Evolutionary conservation across 2,888 invertebrate species (phyloP), one percentile per base, ranked within the genome.

Genomic region (Lasioglossum oenotherae): DNA sequence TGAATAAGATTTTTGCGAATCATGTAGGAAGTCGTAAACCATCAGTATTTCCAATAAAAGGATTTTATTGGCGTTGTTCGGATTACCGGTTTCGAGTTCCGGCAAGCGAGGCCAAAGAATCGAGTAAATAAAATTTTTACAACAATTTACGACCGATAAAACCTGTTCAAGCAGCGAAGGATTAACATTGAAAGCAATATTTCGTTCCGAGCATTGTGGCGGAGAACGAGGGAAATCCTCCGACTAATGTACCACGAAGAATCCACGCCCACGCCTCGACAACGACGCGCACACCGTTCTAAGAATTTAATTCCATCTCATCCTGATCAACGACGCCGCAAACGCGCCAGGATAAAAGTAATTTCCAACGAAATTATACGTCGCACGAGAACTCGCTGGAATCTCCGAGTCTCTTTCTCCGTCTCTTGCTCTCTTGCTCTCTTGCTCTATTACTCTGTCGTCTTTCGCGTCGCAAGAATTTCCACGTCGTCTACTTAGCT

Each of bases 281-380:
- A 74, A 67, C 64, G 64, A 72, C 35, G 35, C 35, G n/a, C 38
- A 23, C 69, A 31, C 64, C 69, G 64, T 64, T 60, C 81, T 73
- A 44, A 80, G 53, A 69, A 74, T 82, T 82, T 80, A 80, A 82
- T 82, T 82, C 81, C 81, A 53, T 44, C 35, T 74, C 69, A 77
- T 80, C 74, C 49, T 80, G 82, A 74, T 74, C 82, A 67, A 74
- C 67, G 74, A 74, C 53, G 2, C 73, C 41, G 49, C 49, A 53
- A 44, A 74, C 64, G 38, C 38, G 44, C 4, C 16, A 23, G 14
- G 44, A 31, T 27, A 14, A 44, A 80, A 67, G 49, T 19, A 67
- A 35, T 74, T 19, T 57, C n/a, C 72, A 31, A 19, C 38, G 38
- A 73, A 73, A 73, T 81, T n/a, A 49, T 8, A 0, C n/a, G n/a